Evolutionary conservation across 2,113 vertebrate genomes (phyloP).

Genomic region (Leucoraja erinaceus): DNA sequence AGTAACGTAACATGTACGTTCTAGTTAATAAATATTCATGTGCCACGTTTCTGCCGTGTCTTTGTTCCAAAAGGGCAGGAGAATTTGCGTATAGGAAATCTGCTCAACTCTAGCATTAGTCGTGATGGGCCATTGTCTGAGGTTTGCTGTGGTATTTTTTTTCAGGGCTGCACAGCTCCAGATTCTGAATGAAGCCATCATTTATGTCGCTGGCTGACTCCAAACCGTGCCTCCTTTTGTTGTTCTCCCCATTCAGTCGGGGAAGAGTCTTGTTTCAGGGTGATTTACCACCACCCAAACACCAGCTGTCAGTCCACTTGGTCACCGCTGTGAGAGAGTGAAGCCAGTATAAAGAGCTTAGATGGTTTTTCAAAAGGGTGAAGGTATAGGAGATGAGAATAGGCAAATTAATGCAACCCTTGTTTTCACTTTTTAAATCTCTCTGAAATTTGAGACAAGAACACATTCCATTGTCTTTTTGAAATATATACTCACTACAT

Average conservation of each 20-base stretch:
- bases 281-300: slow-evolving; percentile 98
- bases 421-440: slow-evolving; percentile 27
- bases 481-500: neutral
- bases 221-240: slow-evolving; percentile 79
- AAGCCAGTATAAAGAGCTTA: slow-evolving; percentile 37
- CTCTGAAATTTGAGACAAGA: neutral
- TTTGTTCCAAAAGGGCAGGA: neutral
- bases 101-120: neutral
- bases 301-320: slow-evolving; percentile 80
- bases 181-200: slow-evolving; percentile 77
- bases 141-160: slow-evolving; percentile 63
- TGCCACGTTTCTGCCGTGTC: neutral
- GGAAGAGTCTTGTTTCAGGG: slow-evolving; percentile 84
- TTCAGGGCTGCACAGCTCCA: slow-evolving; percentile 62
- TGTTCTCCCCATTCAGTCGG: slow-evolving; percentile 71
- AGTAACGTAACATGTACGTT: neutral
- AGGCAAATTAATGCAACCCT: slow-evolving; percentile 24
- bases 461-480: neutral
- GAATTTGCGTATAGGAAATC: slow-evolving; percentile 1
- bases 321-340: slow-evolving; percentile 59
- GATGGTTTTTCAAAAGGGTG: slow-evolving; percentile 7
- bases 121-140: slow-evolving; percentile 60
- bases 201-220: slow-evolving; percentile 71
- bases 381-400: neutral
- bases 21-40: neutral